A percentile compares a stretch with the other conserved stretches of the same genome.
phyloP scores from a whole-genome alignment of 2,888 invertebrate genomes.

The Deilephila porcellus region DNA sequence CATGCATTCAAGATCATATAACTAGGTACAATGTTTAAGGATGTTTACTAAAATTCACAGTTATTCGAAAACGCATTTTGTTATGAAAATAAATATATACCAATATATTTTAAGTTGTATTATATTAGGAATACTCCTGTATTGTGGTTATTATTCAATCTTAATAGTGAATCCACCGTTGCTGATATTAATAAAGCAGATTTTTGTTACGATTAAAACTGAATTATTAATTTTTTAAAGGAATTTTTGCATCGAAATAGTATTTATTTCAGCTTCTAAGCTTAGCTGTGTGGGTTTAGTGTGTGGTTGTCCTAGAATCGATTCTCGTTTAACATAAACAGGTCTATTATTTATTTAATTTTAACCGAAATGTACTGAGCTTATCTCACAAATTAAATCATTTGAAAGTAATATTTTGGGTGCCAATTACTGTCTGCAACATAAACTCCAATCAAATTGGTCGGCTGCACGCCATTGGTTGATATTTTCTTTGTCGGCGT shows the following conservation, averaged over 20 bases:
- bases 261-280: neutral
- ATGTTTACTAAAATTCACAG: too few species aligned
- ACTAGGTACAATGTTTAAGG: too few species aligned
- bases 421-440: neutral
- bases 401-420: neutral
- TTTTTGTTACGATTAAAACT: neutral
- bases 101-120: too few species aligned
- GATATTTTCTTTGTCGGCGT: neutral
- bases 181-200: neutral
- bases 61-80: too few species aligned
- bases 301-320: neutral
- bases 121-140: too few species aligned
- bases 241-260: conserved; percentile 7
- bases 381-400: neutral
- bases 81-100: too few species aligned
- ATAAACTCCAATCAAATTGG: neutral
- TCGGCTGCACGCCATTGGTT: neutral
- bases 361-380: neutral
- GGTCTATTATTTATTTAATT: neutral
- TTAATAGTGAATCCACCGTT: neutral
- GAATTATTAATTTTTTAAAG: neutral
- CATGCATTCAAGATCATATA: too few species aligned
- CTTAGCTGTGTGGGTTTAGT: neutral
- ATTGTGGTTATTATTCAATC: too few species aligned
- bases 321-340: neutral